Evolutionary conservation across 2,888 invertebrate species (phyloP).

Genomic region (Aradus depressus): DNA sequence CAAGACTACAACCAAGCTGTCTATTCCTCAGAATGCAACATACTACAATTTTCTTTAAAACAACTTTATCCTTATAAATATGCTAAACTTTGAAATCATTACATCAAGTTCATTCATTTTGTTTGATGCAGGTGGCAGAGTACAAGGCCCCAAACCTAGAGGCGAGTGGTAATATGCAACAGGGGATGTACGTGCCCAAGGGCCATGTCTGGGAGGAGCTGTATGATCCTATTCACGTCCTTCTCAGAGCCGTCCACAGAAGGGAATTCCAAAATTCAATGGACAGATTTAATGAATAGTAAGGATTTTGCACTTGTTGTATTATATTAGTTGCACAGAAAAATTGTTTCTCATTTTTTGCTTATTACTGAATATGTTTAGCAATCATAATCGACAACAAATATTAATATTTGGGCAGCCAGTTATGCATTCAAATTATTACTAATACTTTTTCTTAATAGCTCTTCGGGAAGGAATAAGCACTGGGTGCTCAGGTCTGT

Average conservation of each 20-base stretch:
- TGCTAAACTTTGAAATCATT: not conserved
- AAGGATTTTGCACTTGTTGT: constrained; percentile 38
- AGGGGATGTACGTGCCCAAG: constrained; percentile 80
- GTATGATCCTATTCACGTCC: constrained; percentile 88
- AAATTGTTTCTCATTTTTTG: too few relatives aligned
- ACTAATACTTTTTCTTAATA: too few relatives aligned
- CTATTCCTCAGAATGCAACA: too few relatives aligned
- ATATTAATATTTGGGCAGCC: too few relatives aligned
- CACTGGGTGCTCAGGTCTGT: too few relatives aligned
- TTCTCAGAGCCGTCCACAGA: constrained; percentile 80
- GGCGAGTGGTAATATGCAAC: constrained; percentile 56
- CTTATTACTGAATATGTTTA: too few relatives aligned
- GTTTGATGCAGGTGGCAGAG: constrained; percentile 52
- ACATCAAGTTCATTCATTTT: not conserved
- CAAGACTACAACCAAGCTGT: constrained; percentile 2
- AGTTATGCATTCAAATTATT: too few relatives aligned
- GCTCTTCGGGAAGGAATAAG: too few relatives aligned
- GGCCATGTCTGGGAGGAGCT: constrained; percentile 80
- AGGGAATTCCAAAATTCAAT: constrained; percentile 88
- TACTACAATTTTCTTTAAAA: constrained; percentile 12
- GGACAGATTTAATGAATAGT: constrained; percentile 86
- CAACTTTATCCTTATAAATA: constrained; percentile 9
- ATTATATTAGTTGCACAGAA: too few relatives aligned
- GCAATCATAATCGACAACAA: too few relatives aligned
- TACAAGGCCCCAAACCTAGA: constrained; percentile 85